phyloP scores from a whole-genome alignment of 2,113 vertebrate species.

The Oreochromis spilurus region DNA sequence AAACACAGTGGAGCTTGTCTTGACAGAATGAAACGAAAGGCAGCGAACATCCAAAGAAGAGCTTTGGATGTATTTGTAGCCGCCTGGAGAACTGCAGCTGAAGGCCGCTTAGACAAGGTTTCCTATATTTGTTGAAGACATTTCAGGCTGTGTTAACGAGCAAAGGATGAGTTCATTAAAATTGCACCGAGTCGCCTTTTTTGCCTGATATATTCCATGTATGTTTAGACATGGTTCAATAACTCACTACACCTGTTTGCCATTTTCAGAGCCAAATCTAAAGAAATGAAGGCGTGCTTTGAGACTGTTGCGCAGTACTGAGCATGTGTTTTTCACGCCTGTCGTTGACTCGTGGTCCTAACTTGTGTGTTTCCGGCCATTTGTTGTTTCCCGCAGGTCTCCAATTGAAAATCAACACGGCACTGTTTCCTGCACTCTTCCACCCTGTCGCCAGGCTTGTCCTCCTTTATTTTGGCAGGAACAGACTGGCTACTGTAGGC shows the following conservation, averaged over 20 bases:
- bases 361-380: background rate
- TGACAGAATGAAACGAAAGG: background rate
- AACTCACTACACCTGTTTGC: background rate
- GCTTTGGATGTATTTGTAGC: background rate
- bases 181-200: background rate
- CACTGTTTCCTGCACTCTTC: constrained; percentile 97
- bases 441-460: constrained; percentile 90
- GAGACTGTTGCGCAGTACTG: background rate
- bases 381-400: constrained; percentile 78
- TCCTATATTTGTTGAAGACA: background rate
- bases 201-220: background rate
- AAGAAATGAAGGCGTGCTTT: background rate
- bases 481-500: constrained; percentile 86
- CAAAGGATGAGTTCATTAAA: background rate
- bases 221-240: background rate
- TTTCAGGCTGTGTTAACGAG: background rate
- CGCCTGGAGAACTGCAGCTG: background rate
- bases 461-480: constrained; percentile 88
- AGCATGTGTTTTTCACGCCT: background rate
- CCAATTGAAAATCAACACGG: constrained; percentile 92
- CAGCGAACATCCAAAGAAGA: background rate
- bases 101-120: background rate
- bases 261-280: background rate
- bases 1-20: background rate
- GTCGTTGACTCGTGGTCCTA: background rate